These are phyloP conservation scores for Nipponia nippon DNA, from an alignment of 2,113 vertebrate genomes.

Conservation along the genomic window DNA sequence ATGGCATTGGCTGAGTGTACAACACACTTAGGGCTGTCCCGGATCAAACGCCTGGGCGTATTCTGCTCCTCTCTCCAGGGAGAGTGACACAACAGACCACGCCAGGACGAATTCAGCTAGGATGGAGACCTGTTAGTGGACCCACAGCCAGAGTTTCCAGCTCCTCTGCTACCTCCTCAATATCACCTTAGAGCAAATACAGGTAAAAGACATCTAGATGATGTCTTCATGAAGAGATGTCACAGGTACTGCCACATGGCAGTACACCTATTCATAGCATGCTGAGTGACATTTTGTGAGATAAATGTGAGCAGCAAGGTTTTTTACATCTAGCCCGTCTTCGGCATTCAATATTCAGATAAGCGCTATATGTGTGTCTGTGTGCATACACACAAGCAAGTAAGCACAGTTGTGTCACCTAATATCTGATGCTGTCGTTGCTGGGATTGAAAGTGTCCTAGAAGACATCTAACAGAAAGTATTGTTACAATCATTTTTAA, in stretches of 20 bases:
- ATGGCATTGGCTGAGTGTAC: too few relatives aligned
- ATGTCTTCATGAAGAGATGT: not conserved
- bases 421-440: not conserved
- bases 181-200: not conserved
- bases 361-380: not conserved
- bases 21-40: accelerated
- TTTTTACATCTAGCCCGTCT: not conserved
- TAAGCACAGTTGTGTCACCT: not conserved
- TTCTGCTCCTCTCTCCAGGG: not conserved
- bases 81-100: not conserved
- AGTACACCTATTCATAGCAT: not conserved
- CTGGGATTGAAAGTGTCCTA: not conserved
- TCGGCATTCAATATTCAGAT: not conserved
- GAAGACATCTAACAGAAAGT: not conserved
- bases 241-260: not conserved
- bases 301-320: not conserved
- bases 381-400: not conserved
- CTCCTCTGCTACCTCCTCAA: not conserved
- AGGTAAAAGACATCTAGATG: not conserved
- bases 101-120: not conserved
- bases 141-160: not conserved
- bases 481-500: not conserved
- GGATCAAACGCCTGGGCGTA: not conserved
- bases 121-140: not conserved
- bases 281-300: not conserved